A percentile compares a stretch with the other conserved stretches of the same genome.
phyloP scores from a whole-genome alignment of 2,113 vertebrate species.

The Tapirus terrestris region DNA sequence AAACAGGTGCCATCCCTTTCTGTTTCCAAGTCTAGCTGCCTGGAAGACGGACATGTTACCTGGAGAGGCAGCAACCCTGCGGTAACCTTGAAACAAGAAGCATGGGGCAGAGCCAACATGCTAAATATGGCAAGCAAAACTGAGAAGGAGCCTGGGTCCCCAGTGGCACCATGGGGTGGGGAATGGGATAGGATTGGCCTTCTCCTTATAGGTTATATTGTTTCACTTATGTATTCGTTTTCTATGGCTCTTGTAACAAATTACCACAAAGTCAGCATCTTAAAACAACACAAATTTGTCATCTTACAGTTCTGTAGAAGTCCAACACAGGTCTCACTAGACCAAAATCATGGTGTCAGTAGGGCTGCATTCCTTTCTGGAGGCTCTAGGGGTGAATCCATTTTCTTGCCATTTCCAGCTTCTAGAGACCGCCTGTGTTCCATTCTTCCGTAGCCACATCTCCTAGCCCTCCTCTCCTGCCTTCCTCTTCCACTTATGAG shows the following conservation, averaged over 20 bases:
- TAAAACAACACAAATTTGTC: not conserved
- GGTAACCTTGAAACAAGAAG: not conserved
- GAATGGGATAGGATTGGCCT: not conserved
- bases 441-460: not conserved
- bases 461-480: not conserved
- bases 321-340: not conserved
- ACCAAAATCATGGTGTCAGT: no score
- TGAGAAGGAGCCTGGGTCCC: not conserved
- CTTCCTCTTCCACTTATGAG: not conserved
- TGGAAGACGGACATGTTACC: not conserved
- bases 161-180: fast-evolving
- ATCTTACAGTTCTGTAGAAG: not conserved
- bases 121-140: not conserved
- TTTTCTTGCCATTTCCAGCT: not conserved
- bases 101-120: not conserved
- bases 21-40: not conserved
- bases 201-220: not conserved
- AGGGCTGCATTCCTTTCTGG: not conserved
- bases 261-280: not conserved
- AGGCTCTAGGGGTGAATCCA: not conserved
- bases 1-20: not conserved
- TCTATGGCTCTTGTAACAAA: not conserved
- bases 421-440: not conserved
- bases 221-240: not conserved
- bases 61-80: not conserved